Percentiles rank a stretch among this genome's conserved stretches.
Conservation (phyloP, 2,113 vertebrate genomes). For the Patagioenas fasciata region DNA sequence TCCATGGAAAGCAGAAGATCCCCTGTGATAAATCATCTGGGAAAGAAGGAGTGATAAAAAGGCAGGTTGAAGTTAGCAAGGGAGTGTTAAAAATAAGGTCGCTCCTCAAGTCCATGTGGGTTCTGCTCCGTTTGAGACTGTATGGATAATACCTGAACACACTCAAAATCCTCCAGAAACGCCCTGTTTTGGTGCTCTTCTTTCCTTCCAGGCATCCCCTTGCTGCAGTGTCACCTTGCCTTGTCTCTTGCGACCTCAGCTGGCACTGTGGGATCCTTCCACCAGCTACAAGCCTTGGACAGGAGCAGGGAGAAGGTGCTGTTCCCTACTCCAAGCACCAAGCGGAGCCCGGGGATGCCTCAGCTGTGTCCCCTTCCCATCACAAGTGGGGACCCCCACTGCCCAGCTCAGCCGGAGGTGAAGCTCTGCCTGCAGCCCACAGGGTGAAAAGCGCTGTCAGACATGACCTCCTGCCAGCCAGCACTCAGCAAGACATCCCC, state of each 20-base stretch:
- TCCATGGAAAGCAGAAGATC: not conserved
- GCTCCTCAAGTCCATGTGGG: not conserved
- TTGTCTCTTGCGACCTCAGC: not conserved
- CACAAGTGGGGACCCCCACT: not conserved
- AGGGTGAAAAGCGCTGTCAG: not conserved
- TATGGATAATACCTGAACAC: not conserved
- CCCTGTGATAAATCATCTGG: not conserved
- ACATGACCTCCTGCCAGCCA: not conserved
- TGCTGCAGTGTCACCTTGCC: not conserved
- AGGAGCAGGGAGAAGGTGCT: not conserved
- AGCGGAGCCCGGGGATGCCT: accelerated
- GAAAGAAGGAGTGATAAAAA: not conserved
- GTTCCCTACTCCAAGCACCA: not conserved
- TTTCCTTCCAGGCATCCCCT: not conserved
- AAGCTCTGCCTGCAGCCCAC: not conserved
- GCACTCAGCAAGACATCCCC: not conserved
- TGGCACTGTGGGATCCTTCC: not conserved
- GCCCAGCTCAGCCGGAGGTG: not conserved
- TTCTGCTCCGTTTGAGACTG: not conserved
- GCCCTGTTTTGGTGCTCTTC: not conserved
- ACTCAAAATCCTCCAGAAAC: not conserved
- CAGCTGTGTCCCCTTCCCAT: not conserved
- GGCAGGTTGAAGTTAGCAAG: not conserved
- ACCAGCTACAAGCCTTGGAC: no score
- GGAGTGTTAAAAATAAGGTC: not conserved